Evolutionary conservation across 2,113 vertebrate genomes (phyloP).

Genomic region (Indicator maculatus): DNA sequence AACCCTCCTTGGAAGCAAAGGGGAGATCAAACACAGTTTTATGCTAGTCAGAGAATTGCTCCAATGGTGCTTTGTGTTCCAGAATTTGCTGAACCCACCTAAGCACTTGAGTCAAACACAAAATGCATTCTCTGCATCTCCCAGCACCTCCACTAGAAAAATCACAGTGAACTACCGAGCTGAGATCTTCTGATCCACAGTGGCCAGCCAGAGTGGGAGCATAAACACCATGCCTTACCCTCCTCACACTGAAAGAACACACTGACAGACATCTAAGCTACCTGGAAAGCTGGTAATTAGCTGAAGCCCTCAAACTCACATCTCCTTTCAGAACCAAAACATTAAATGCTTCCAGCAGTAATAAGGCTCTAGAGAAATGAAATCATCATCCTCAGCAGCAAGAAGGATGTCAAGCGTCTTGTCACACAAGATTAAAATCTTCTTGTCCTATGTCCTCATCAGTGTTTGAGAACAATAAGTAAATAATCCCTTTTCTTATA

Average conservation of each 20-base stretch:
- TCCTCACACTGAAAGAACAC: background rate
- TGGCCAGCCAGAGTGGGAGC: background rate
- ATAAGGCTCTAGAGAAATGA: background rate
- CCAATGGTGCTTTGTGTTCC: background rate
- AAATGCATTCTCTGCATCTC: background rate
- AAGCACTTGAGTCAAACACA: background rate
- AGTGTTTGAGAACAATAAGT: background rate
- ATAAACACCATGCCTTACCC: background rate
- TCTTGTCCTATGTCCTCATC: background rate
- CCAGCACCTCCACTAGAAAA: background rate
- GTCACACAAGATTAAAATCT: background rate
- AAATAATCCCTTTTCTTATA: background rate
- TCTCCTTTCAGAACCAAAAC: background rate
- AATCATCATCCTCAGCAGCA: background rate
- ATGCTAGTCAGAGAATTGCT: background rate
- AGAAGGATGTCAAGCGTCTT: background rate
- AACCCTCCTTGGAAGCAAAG: constrained; percentile 52
- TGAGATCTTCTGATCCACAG: background rate
- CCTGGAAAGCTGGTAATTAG: background rate
- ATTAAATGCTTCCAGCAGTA: background rate
- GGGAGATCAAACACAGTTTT: constrained; percentile 47
- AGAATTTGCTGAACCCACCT: background rate
- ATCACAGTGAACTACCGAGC: background rate
- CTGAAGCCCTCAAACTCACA: background rate
- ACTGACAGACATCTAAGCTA: background rate